Evolutionary conservation across 2,113 vertebrate genomes (phyloP), one percentile per base, ranked within the genome.

Genomic region (Setophaga kirtlandii): DNA sequence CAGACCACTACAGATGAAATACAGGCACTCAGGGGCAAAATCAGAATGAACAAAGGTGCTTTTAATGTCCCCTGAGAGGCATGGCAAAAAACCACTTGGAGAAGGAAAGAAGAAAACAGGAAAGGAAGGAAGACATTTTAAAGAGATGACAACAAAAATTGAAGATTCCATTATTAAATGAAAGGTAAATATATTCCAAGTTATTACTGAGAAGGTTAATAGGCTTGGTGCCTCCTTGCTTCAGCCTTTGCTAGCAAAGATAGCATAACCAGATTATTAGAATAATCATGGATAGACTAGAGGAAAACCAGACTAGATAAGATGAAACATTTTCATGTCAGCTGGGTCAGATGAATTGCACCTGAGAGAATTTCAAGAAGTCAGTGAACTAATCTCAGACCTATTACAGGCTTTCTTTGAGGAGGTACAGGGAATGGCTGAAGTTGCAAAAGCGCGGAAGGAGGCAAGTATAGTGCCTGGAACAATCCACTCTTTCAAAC

Each of bases 251-350:
- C 41, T 69, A 83, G 63, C 70, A 83, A 79, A 90, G 70, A 69
- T 25, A 87, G 37, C 0, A 3, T 11, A 19, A 85, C 70, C 64
- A 80, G 71, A 73, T 85, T 4, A 67, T 83, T 83, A 59, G 49
- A 88, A 86, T 49, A 42, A 62, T n/a, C 71, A 65, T 3, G 3
- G 63, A 83, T 9, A 53, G 58, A 83, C 59, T 46, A 69, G 83
- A 93, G 30, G 27, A 93, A 95, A 95, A 93, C 42, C 85, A 97
- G 94, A 88, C 55, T 74, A 90, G 90, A 58, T 92, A 83, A 83
- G 28, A 0, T 46, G 74, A 88, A 83, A 77, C 70, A 50, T 94
- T 77, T 94, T 63, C 63, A 42, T 86, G 92, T 90, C 96, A 92
- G 42, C 55, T 86, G 59, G 58, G 42, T 37, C 79, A 93, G 90